These are phyloP conservation scores for Colletes gigas DNA, from an alignment of 1,140 invertebrate species.

Conservation along the genomic window DNA sequence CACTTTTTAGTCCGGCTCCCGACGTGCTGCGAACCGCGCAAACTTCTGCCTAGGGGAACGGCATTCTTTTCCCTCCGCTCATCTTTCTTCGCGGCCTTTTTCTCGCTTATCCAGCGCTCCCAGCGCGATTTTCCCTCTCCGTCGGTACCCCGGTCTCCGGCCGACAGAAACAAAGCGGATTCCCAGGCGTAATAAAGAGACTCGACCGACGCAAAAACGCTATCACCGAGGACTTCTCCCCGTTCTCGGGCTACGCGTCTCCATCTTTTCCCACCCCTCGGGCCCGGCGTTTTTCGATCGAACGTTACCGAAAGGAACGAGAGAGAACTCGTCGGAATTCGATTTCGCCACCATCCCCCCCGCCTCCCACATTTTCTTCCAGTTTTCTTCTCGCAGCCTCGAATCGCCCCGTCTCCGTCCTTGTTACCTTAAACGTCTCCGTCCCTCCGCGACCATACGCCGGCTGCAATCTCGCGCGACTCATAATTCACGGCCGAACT, in stretches of 20 bases:
- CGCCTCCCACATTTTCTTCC: too few species aligned
- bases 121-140: constrained; percentile 9
- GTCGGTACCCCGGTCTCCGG: constrained; percentile 29
- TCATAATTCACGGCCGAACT: constrained; percentile 74
- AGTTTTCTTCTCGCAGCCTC: too few species aligned
- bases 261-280: neutral
- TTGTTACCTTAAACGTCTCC: too few species aligned
- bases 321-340: neutral
- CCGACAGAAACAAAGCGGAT: constrained; percentile 76
- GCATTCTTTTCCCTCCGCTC: constrained; percentile 41
- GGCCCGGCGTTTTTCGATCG: constrained; percentile 12
- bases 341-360: neutral
- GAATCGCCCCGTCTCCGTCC: too few species aligned
- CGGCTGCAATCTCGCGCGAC: constrained; percentile 58
- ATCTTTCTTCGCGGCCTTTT: constrained; percentile 53
- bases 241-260: neutral
- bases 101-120: constrained; percentile 26
- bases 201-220: constrained; percentile 69
- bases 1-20: constrained; percentile 39
- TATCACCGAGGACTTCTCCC: constrained; percentile 40
- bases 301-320: constrained; percentile 1
- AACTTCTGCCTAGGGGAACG: constrained; percentile 40
- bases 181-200: constrained; percentile 77
- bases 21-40: constrained; percentile 17
- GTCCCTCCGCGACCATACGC: neutral